Evolutionary conservation across 2,113 vertebrate species (phyloP), one percentile per base, ranked within the genome.

Genomic region (Macroglossus sobrinus): DNA sequence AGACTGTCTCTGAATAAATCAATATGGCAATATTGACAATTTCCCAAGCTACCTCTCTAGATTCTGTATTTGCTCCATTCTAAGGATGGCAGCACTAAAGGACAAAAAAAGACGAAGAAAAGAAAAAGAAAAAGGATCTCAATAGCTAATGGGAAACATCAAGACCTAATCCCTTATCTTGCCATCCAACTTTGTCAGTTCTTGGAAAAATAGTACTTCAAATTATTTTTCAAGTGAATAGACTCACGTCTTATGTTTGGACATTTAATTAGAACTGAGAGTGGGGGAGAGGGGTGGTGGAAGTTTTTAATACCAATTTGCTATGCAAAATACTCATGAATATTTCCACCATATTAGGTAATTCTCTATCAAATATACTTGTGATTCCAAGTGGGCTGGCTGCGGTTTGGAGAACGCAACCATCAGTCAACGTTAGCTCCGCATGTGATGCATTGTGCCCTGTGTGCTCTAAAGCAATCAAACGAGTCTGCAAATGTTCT

Each of bases 401-500:
- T 0, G 64, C 0, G 0, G 94, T 85, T 96, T 22, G 30, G 33
- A 96, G 91, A 97, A 79, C 63, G 5, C 84, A 98, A 33, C 97
- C 64, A 63, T 89, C 94, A 97, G 84, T 92, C 96, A 94, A 0
- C 0, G 0, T 38, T 91, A 79, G 93, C 66, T 64, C 57, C 40
- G 12, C 9, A 0, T 57, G 89, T 76, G n/a, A 64, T 85, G 69
- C 96, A 91, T 93, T 95, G 81, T 97, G 97, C 95, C 95, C 96
- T 87, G 69, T 18, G 47, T 1, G 40, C 71, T 97, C 92, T 93
- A 90, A 98, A 96, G 96, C 84, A 97, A 97, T 98, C 94, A 97
- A 98, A 98, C 6, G 95, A 93, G 87, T 95, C 98, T 96, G 84
- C 96, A 98, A 97, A 98, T 85, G 95, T 97, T 98, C 97, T 97